Conservation (phyloP, 1,140 invertebrate genomes). For the Anoplophora glabripennis region DNA sequence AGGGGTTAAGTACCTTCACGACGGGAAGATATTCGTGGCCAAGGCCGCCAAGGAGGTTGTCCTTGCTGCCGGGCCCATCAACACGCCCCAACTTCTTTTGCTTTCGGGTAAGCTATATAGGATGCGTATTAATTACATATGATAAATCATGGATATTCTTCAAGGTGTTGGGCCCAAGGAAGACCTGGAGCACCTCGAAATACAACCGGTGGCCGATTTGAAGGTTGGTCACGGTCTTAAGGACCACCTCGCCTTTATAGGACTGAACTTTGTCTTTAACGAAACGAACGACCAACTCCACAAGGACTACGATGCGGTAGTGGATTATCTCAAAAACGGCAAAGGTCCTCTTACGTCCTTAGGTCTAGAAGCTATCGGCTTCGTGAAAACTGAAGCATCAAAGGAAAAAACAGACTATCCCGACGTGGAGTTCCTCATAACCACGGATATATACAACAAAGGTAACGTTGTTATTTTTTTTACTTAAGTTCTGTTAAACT, state of each 20-base stretch:
- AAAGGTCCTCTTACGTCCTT: slow-evolving; percentile 48
- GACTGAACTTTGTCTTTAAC: slow-evolving; percentile 32
- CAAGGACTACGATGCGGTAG: slow-evolving; percentile 25
- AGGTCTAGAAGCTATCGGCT: slow-evolving; percentile 49
- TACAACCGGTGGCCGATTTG: slow-evolving; percentile 50
- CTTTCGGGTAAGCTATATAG: slow-evolving; percentile 55
- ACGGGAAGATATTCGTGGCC: slow-evolving; percentile 47
- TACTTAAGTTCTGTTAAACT: too few relatives aligned
- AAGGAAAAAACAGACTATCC: slow-evolving; percentile 49
- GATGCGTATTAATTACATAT: not conserved
- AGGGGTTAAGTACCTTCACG: slow-evolving; percentile 61
- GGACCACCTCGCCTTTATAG: slow-evolving; percentile 55
- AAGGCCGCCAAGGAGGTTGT: slow-evolving; percentile 67
- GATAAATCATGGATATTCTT: not conserved
- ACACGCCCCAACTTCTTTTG: slow-evolving; percentile 83
- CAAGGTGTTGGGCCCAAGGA: slow-evolving; percentile 66
- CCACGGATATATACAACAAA: slow-evolving; percentile 10
- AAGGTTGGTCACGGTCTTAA: slow-evolving; percentile 56
- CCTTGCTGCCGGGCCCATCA: slow-evolving; percentile 75
- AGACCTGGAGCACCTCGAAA: slow-evolving; percentile 51
- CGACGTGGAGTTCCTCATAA: slow-evolving; percentile 54
- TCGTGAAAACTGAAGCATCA: slow-evolving; percentile 47
- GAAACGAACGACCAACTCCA: slow-evolving; percentile 48
- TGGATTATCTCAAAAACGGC: slow-evolving; percentile 48
- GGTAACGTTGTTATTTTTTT: not conserved